A percentile compares a stretch with the other conserved stretches of the same genome.
Conservation (phyloP, 2,113 vertebrate genomes). For the Reinhardtius hippoglossoides region DNA sequence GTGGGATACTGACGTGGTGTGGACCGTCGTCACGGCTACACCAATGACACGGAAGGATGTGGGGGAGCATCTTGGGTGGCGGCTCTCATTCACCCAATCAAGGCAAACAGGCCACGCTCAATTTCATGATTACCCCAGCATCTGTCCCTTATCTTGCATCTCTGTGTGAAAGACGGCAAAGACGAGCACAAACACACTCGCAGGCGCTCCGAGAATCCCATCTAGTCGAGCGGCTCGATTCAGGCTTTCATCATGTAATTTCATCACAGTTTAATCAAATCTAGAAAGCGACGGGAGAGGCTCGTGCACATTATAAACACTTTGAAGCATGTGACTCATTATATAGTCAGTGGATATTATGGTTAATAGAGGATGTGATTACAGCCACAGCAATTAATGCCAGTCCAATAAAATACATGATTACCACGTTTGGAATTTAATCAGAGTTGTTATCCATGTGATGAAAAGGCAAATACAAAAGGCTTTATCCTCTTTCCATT, state of each 20-base stretch:
- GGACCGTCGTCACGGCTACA: conserved; percentile 67
- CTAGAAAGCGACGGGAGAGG: conserved; percentile 41
- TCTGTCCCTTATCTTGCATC: conserved; percentile 69
- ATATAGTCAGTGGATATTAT: conserved; percentile 44
- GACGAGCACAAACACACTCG: conserved; percentile 23
- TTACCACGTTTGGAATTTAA: conserved; percentile 56
- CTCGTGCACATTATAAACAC: conserved; percentile 41
- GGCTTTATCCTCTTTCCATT: conserved; percentile 21
- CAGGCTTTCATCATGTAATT: conserved; percentile 44
- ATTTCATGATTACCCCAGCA: conserved; percentile 77
- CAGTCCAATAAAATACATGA: conserved; percentile 59
- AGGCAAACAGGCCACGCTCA: conserved; percentile 76
- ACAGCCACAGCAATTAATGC: conserved; percentile 56
- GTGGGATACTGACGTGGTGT: conserved; percentile 43
- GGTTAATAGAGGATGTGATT: conserved; percentile 65
- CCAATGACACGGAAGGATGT: conserved; percentile 65
- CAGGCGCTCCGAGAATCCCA: conserved; percentile 26
- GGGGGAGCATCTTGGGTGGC: conserved; percentile 61
- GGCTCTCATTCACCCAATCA: conserved; percentile 74
- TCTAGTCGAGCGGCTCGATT: conserved; percentile 38
- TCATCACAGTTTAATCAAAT: conserved; percentile 62
- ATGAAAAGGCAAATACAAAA: background rate
- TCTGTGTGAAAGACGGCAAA: conserved; percentile 37
- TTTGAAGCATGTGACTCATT: conserved; percentile 43
- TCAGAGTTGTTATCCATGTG: conserved; percentile 39